phyloP scores from a whole-genome alignment of 2,888 invertebrate genomes.

The Cantharis lateralis region DNA sequence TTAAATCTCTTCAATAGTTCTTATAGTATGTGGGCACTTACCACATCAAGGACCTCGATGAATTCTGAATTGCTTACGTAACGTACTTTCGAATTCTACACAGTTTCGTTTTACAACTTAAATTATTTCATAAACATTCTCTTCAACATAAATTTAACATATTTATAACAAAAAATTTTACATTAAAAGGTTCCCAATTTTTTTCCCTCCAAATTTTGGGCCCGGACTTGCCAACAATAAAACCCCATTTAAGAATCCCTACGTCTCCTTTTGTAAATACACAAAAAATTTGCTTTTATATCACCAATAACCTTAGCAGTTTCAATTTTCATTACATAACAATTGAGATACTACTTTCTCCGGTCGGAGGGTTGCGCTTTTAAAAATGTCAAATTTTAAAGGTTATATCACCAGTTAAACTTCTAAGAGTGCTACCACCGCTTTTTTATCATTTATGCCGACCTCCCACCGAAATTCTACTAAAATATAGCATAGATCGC shows the following conservation, averaged over 20 bases:
- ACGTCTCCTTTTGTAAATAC: background rate
- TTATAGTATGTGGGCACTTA: conserved; percentile 55
- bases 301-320: background rate
- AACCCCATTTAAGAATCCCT: background rate
- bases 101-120: background rate
- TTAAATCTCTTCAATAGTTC: conserved; percentile 7
- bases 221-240: background rate
- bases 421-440: background rate
- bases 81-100: conserved; percentile 82
- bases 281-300: background rate
- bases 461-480: background rate
- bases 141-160: background rate
- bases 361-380: background rate
- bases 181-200: background rate
- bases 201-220: background rate
- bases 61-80: conserved; percentile 71
- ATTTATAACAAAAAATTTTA: background rate
- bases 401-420: background rate
- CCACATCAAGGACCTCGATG: conserved; percentile 88
- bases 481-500: background rate
- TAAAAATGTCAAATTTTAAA: background rate
- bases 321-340: background rate
- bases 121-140: background rate
- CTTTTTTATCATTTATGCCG: background rate
- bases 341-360: background rate